phyloP scores from a whole-genome alignment of 2,888 invertebrate genomes.

The Drosophila paracracens region DNA sequence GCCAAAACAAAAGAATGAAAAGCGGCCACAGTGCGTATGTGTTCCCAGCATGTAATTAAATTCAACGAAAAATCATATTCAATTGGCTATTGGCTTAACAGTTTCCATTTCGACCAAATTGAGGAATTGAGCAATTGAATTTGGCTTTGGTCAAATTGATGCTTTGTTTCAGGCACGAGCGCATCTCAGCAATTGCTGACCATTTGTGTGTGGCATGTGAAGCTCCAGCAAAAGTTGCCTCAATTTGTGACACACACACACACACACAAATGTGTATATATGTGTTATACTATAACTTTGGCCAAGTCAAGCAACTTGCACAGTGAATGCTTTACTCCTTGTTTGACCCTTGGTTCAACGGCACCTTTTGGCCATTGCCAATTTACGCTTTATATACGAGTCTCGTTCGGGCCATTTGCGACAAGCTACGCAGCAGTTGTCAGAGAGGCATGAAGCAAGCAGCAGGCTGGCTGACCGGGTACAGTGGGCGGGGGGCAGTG shows the following conservation, averaged over 20 bases:
- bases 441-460: neutral
- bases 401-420: slow-evolving; percentile 58
- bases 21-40: slow-evolving; percentile 35
- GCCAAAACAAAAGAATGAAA: slow-evolving; percentile 1
- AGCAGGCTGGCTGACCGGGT: slow-evolving; percentile 6
- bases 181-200: slow-evolving; percentile 44
- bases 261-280: slow-evolving; percentile 20
- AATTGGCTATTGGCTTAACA: slow-evolving; percentile 28
- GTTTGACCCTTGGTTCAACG: slow-evolving; percentile 31
- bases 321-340: slow-evolving; percentile 27
- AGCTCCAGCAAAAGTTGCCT: slow-evolving; percentile 35
- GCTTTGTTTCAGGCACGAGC: slow-evolving; percentile 54
- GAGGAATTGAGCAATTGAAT: slow-evolving; percentile 42
- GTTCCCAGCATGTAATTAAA: slow-evolving; percentile 38
- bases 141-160: slow-evolving; percentile 42
- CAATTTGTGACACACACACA: slow-evolving; percentile 53
- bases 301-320: slow-evolving; percentile 2
- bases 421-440: slow-evolving; percentile 40
- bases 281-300: slow-evolving; percentile 3
- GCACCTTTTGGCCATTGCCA: slow-evolving; percentile 57
- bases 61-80: slow-evolving; percentile 32
- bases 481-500: no score
- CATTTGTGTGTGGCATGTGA: slow-evolving; percentile 43
- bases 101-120: neutral
- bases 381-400: slow-evolving; percentile 63